Evolutionary conservation across 2,113 vertebrate species (phyloP), one percentile per base, ranked within the genome.

Genomic region (Myotis yumanensis): DNA sequence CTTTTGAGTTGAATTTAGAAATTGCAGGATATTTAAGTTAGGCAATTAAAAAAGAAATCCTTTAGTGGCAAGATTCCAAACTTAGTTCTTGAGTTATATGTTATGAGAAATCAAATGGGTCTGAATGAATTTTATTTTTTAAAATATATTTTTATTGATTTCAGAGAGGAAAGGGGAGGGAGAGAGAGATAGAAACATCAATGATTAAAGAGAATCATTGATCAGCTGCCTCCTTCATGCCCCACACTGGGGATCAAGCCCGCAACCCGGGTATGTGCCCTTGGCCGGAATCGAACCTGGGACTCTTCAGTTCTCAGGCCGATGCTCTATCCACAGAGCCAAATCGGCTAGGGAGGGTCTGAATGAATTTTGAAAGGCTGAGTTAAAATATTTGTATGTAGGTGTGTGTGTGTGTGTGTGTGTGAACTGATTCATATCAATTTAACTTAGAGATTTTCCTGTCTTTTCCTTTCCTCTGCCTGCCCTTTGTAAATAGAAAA

Each of bases 381-480:
- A 71, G 32, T 72, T 92, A 79, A 90, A 94, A 85, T 75, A 51
- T 77, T 86, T 91, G 69, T 40, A 72, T 51, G 28, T 57, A 40
- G 6, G 10, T 43, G 18, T 85, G 4, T 52, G 16, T 54, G 17
- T 54, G 54, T 57, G 54, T 57, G 20, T 57, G 54, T 57, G 23
- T 59, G 57, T 25, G 57, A 59, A 59, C 57, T 59, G 54, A 93
- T 89, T 93, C 76, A 90, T 82, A 81, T 52, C 5, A 30, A 88
- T 87, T 92, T 96, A 95, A 86, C 89, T 95, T 94, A 84, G 86
- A 89, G 86, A 76, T 93, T 96, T 97, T 93, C 66, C 88, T 92
- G 86, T 95, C 23, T 81, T 92, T 64, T 90, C 51, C 69, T 57
- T 97, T 95, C 84, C 76, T 91, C 84, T 90, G 77, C 59, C 43